Percentiles rank a stretch among this genome's conserved stretches.
Evolutionary conservation across 2,888 invertebrate genomes (phyloP).

Genomic region (Troilus luridus): DNA sequence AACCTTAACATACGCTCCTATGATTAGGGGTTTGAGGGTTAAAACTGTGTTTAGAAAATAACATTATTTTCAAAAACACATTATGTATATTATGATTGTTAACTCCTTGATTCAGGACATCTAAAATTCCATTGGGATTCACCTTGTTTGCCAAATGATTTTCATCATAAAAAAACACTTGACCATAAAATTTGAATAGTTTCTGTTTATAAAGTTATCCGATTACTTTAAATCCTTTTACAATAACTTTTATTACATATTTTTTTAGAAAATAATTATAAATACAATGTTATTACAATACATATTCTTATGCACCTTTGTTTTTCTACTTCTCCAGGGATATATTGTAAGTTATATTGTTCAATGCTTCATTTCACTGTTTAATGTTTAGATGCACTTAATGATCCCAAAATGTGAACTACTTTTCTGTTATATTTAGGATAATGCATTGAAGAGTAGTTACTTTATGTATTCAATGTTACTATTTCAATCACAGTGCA

Average conservation of each 20-base stretch:
- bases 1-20: not conserved
- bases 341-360: constrained; percentile 36
- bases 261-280: not conserved
- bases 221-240: not conserved
- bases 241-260: not conserved
- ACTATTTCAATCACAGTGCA: constrained; percentile 23
- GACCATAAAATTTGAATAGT: not conserved
- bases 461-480: constrained; percentile 7
- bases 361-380: constrained; percentile 38
- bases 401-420: not conserved
- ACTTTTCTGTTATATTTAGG: constrained; percentile 27
- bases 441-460: constrained; percentile 35
- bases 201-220: not conserved
- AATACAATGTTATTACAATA: not conserved
- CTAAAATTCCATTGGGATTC: too few species aligned
- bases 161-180: not conserved
- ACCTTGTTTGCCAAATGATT: not conserved
- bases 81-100: not conserved
- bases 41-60: not conserved
- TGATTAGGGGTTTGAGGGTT: not conserved
- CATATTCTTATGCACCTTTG: constrained; percentile 31
- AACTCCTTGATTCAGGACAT: not conserved
- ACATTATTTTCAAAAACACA: not conserved
- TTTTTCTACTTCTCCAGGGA: constrained; percentile 42
- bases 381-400: constrained; percentile 46